Conservation (phyloP, 2,113 vertebrate genomes). For the Chamaea fasciata region DNA sequence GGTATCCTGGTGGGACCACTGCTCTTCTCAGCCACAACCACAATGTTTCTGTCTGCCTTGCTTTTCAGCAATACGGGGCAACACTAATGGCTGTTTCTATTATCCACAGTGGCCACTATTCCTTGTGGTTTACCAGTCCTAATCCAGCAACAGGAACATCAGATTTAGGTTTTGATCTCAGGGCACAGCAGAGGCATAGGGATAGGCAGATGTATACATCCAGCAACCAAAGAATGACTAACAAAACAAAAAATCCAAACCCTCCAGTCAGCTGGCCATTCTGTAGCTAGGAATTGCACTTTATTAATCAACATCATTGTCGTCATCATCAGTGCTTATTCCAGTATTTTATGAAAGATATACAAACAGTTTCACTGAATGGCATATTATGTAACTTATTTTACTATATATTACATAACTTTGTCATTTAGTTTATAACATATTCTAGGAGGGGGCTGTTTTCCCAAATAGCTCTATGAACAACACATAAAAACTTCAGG, state of each 20-base stretch:
- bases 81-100: no score
- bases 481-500: background rate
- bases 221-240: background rate
- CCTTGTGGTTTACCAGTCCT: background rate
- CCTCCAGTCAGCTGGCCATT: background rate
- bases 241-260: background rate
- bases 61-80: background rate
- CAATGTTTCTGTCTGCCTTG: background rate
- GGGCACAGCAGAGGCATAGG: background rate
- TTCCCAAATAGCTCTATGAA: background rate
- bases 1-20: fast-evolving
- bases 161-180: background rate
- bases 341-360: background rate
- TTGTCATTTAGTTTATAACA: background rate
- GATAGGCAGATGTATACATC: background rate
- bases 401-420: background rate
- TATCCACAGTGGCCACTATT: background rate
- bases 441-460: background rate
- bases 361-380: background rate
- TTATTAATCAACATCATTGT: background rate
- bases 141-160: background rate
- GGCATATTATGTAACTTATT: no score
- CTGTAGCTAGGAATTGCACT: background rate
- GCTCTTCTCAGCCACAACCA: background rate
- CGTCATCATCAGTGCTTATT: background rate